These are phyloP conservation scores for Tympanuchus pallidicinctus DNA, from an alignment of 2,113 vertebrate genomes.

Conservation along the genomic window DNA sequence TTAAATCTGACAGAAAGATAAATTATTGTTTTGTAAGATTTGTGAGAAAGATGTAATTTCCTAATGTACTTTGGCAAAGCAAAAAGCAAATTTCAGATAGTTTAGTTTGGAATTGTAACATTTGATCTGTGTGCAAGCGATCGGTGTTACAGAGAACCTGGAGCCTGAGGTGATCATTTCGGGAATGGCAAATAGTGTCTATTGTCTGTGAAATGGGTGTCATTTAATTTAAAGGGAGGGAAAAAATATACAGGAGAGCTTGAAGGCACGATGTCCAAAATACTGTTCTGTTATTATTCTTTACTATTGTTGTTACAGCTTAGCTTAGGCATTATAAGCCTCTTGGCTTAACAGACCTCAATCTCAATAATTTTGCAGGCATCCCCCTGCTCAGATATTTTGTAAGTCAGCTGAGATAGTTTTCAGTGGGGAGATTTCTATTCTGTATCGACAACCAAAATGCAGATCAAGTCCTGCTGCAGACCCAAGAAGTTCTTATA, in stretches of 20 bases:
- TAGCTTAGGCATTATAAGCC: background rate
- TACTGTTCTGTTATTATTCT: background rate
- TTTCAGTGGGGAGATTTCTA: background rate
- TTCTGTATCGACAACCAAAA: background rate
- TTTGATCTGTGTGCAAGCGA: background rate
- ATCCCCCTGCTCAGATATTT: background rate
- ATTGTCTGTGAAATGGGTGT: background rate
- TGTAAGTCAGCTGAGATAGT: background rate
- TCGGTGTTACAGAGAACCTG: background rate
- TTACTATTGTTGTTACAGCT: background rate
- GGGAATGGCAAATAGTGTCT: background rate
- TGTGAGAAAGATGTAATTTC: background rate
- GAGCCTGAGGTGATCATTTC: background rate
- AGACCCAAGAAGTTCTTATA: background rate
- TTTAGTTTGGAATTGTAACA: background rate
- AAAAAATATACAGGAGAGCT: background rate
- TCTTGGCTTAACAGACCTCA: background rate
- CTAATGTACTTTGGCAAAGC: background rate
- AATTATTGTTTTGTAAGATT: conserved; percentile 1
- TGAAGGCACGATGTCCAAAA: background rate
- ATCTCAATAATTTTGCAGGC: conserved; percentile 6
- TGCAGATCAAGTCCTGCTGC: background rate
- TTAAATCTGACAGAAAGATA: conserved; percentile 18
- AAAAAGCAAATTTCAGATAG: background rate
- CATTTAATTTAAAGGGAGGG: background rate